Percentiles rank a stretch among this genome's conserved stretches.
These are phyloP conservation scores for Venustoraphidia nigricollis DNA, from an alignment of 2,888 invertebrate species.

Conservation along the genomic window DNA sequence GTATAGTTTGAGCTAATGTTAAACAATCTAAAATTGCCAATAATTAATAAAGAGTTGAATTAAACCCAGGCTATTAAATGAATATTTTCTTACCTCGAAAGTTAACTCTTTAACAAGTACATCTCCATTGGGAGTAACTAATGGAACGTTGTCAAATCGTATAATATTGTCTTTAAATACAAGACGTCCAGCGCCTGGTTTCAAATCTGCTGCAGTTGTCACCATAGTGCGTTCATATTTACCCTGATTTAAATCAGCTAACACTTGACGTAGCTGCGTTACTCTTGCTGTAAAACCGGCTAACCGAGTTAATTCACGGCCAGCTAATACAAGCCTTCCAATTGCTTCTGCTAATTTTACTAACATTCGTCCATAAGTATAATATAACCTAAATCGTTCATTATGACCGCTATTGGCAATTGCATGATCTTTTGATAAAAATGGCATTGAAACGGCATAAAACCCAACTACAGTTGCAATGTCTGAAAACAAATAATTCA, in stretches of 20 bases:
- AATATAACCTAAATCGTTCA: constrained; percentile 71
- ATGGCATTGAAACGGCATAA: constrained; percentile 86
- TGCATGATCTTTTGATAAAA: constrained; percentile 62
- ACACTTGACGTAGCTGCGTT: constrained; percentile 71
- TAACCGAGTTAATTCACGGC: constrained; percentile 82
- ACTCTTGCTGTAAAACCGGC: constrained; percentile 91
- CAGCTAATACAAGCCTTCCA: constrained; percentile 86
- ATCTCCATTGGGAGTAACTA: constrained; percentile 96
- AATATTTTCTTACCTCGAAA: constrained; percentile 58
- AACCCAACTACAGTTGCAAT: constrained; percentile 93
- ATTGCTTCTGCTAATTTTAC: constrained; percentile 95
- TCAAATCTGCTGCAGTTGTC: constrained; percentile 23
- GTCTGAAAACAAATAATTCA: constrained; percentile 37
- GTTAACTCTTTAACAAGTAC: constrained; percentile 74
- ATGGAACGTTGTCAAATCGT: constrained; percentile 81
- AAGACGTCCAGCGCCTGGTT: constrained; percentile 63
- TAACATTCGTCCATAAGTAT: constrained; percentile 92
- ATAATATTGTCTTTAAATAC: constrained; percentile 78
- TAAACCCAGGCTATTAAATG: not conserved
- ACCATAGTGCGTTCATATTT: constrained; percentile 55
- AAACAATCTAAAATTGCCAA: too few species aligned
- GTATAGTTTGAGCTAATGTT: too few species aligned
- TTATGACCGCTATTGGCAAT: constrained; percentile 50
- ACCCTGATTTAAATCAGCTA: constrained; percentile 69
- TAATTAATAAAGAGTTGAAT: not conserved